A percentile compares a stretch with the other conserved stretches of the same genome.
phyloP scores from a whole-genome alignment of 2,797 vertebrate species.

The Prionace glauca region DNA sequence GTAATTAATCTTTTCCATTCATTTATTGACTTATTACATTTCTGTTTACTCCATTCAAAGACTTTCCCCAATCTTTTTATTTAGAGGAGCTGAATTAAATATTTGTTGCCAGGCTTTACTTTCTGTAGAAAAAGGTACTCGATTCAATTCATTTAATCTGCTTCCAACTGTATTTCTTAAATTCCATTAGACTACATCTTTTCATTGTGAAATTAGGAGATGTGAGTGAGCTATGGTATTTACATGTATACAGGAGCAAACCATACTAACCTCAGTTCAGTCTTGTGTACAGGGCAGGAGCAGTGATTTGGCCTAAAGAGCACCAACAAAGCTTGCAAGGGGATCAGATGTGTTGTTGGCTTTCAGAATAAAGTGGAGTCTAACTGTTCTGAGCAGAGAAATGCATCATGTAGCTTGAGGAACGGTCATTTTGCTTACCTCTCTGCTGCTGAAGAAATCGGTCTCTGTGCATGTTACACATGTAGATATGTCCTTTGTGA shows the following conservation, averaged over 20 bases:
- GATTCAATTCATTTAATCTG: background rate
- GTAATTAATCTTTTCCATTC: background rate
- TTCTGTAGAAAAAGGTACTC: background rate
- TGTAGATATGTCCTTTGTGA: background rate
- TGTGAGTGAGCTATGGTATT: background rate
- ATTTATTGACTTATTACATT: background rate
- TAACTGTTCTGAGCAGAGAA: background rate
- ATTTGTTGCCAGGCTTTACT: background rate
- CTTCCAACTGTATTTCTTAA: background rate
- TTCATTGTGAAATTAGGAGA: background rate
- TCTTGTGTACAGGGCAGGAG: too few relatives aligned
- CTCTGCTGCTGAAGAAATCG: background rate
- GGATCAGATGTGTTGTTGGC: background rate
- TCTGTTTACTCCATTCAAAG: background rate
- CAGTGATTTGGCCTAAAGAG: background rate
- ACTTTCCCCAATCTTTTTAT: background rate
- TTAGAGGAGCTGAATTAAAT: background rate
- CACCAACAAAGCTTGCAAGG: background rate
- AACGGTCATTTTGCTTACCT: background rate
- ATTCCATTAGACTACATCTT: background rate
- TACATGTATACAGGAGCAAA: background rate
- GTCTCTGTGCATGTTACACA: background rate
- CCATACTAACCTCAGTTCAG: background rate
- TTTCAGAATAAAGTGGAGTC: background rate
- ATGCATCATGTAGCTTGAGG: background rate